Percentiles rank a stretch among this genome's conserved stretches.
Conservation (phyloP, 2,113 vertebrate species). For the Cyprinodon brontotheroides region DNA sequence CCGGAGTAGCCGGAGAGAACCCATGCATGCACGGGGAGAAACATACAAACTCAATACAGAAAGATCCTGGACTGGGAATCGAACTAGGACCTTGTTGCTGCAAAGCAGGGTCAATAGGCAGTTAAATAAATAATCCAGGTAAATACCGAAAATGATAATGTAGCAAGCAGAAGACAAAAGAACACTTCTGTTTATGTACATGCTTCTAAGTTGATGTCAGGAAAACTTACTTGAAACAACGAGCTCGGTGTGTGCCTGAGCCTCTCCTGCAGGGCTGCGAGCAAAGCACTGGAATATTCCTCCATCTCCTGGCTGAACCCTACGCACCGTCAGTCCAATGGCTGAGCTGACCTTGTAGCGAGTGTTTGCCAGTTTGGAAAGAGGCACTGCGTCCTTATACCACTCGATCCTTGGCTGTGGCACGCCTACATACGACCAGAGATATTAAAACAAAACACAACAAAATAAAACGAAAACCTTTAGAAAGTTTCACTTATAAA, state of each 20-base stretch:
- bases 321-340: slow-evolving; percentile 82
- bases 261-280: slow-evolving; percentile 86
- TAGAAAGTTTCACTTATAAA: slow-evolving; percentile 29
- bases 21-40: no score
- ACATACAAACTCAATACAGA: no score
- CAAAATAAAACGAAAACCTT: neutral
- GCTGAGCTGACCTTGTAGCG: slow-evolving; percentile 86
- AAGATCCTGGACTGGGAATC: no score
- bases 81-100: neutral
- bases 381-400: slow-evolving; percentile 88
- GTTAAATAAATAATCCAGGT: neutral
- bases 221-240: slow-evolving; percentile 90
- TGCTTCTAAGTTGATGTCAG: slow-evolving; percentile 3
- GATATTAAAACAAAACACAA: neutral
- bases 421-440: slow-evolving; percentile 75
- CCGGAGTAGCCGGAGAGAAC: no score
- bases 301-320: slow-evolving; percentile 84
- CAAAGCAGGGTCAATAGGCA: neutral
- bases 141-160: neutral
- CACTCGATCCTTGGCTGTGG: slow-evolving; percentile 87
- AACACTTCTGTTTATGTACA: slow-evolving; percentile 9
- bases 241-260: slow-evolving; percentile 86
- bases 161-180: neutral
- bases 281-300: slow-evolving; percentile 96
- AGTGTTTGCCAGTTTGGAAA: slow-evolving; percentile 83